Evolutionary conservation across 1,140 invertebrate species (phyloP).

Genomic region (Heliothis subflexa): DNA sequence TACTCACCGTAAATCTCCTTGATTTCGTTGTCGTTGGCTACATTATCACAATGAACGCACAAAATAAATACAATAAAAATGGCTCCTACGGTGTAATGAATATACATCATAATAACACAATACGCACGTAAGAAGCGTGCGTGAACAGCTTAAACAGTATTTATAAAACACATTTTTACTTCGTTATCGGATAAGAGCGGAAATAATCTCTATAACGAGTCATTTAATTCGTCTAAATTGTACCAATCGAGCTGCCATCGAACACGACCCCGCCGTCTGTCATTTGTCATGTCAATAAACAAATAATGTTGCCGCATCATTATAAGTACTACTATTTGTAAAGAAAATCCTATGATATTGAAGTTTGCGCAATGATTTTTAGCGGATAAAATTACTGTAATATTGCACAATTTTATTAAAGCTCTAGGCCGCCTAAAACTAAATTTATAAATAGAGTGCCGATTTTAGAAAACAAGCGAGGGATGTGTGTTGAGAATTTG

Average conservation of each 20-base stretch:
- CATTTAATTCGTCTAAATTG: conserved; percentile 77
- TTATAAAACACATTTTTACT: conserved; percentile 81
- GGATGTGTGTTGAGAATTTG: no score
- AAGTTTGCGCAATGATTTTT: no score
- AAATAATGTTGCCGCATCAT: conserved; percentile 72
- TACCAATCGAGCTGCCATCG: conserved; percentile 76
- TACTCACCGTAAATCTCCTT: conserved; percentile 81
- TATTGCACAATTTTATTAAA: no score
- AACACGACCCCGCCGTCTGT: conserved; percentile 82
- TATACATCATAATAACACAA: conserved; percentile 79
- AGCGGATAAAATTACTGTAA: no score
- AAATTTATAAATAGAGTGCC: no score
- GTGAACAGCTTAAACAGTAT: conserved; percentile 71
- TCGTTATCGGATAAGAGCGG: conserved; percentile 66
- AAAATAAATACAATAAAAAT: conserved; percentile 86
- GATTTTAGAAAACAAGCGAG: no score
- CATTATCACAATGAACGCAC: conserved; percentile 85
- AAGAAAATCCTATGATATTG: no score
- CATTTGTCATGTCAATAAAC: conserved; percentile 84
- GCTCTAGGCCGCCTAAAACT: no score
- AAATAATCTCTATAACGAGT: conserved; percentile 72
- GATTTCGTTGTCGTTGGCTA: conserved; percentile 81
- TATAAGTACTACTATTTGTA: conserved; percentile 31
- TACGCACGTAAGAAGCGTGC: conserved; percentile 66
- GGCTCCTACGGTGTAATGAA: conserved; percentile 82